Conservation (phyloP, 2,113 vertebrate species). For the Channa maculata region DNA sequence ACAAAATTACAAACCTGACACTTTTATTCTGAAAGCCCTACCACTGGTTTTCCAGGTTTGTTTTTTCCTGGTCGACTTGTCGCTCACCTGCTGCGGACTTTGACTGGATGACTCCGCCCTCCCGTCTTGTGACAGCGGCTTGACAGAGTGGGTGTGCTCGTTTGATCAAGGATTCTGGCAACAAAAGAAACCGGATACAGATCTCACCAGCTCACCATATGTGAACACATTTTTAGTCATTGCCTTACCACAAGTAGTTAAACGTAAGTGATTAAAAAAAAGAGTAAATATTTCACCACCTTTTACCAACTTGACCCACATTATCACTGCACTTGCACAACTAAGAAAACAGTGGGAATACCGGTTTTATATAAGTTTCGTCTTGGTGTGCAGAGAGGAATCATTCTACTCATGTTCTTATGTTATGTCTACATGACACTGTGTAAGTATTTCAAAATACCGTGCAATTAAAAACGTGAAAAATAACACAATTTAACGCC, state of each 20-base stretch:
- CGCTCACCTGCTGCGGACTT: constrained; percentile 64
- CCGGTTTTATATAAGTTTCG: neutral
- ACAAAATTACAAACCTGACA: neutral
- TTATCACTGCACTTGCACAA: neutral
- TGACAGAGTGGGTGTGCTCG: constrained; percentile 72
- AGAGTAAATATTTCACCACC: neutral
- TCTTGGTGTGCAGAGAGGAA: neutral
- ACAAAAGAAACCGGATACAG: constrained; percentile 79
- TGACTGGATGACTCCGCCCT: constrained; percentile 57
- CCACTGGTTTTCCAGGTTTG: neutral
- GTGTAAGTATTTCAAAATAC: neutral
- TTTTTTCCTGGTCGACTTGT: constrained; percentile 6
- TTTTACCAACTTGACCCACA: neutral
- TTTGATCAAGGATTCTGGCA: constrained; percentile 73
- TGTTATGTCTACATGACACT: too few species aligned
- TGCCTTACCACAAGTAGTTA: neutral
- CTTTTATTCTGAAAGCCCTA: constrained; percentile 56
- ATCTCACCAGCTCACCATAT: constrained; percentile 6
- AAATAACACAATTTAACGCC: neutral
- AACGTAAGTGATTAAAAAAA: neutral
- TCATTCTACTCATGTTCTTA: too few species aligned
- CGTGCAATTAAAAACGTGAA: neutral
- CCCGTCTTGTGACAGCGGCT: constrained; percentile 79
- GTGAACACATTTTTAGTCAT: neutral
- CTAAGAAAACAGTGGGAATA: too few species aligned